These are phyloP conservation scores for human (Homo sapiens) DNA, from an alignment of 2,113 vertebrate genomes.

Conservation along the genomic window DNA sequence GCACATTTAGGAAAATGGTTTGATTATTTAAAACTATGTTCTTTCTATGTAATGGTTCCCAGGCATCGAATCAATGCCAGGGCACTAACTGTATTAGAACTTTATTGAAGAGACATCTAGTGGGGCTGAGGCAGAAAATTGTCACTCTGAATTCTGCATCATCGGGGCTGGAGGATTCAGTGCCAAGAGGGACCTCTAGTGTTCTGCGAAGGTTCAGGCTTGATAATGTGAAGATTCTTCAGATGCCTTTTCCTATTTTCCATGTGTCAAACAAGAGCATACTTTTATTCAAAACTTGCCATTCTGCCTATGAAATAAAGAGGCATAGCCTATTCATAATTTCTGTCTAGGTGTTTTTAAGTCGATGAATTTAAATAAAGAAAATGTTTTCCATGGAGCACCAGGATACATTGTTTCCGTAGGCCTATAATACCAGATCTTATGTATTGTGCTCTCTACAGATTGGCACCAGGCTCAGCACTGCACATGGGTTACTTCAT, in stretches of 20 bases:
- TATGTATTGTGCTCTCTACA: neutral
- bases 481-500: rapidly evolving
- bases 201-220: neutral
- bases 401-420: neutral
- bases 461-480: neutral
- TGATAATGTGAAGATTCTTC: neutral
- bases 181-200: slow-evolving; percentile 67
- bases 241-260: neutral
- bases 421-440: neutral
- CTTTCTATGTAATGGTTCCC: neutral
- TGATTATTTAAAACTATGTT: neutral
- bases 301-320: neutral
- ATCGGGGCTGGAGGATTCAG: neutral
- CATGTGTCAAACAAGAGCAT: neutral
- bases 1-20: neutral
- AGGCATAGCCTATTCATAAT: neutral
- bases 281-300: neutral
- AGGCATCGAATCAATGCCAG: neutral
- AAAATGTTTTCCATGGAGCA: neutral
- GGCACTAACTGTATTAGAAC: neutral
- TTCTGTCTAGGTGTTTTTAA: neutral
- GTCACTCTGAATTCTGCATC: neutral
- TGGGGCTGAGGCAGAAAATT: slow-evolving; percentile 41
- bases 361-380: neutral
- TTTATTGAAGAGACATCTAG: slow-evolving; percentile 67